Evolutionary conservation across 2,797 vertebrate species (phyloP).

Genomic region (Clarias pachynema): DNA sequence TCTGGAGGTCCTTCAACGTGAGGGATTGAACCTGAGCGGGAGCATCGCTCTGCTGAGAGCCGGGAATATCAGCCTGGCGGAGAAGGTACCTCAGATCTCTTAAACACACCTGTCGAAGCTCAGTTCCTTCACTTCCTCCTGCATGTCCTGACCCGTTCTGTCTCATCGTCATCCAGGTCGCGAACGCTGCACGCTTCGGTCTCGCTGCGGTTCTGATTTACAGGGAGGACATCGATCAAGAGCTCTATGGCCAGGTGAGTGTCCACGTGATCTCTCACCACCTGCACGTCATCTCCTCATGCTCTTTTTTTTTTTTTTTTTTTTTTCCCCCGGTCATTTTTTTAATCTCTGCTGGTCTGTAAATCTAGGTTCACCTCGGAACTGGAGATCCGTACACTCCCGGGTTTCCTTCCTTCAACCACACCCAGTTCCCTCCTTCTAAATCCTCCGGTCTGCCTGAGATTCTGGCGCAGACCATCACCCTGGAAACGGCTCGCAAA

Average conservation of each 20-base stretch:
- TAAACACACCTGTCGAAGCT: background rate
- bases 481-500: slow-evolving; percentile 55
- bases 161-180: slow-evolving; percentile 73
- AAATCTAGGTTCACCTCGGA: slow-evolving; percentile 88
- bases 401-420: slow-evolving; percentile 94
- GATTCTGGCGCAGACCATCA: slow-evolving; percentile 89
- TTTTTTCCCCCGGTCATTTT: background rate
- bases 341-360: slow-evolving; percentile 33
- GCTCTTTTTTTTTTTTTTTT: no score
- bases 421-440: slow-evolving; percentile 88
- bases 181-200: slow-evolving; percentile 76
- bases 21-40: slow-evolving; percentile 62
- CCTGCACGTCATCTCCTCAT: background rate
- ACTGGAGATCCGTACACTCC: slow-evolving; percentile 94
- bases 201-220: slow-evolving; percentile 87
- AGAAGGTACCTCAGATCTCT: slow-evolving; percentile 79
- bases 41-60: slow-evolving; percentile 82
- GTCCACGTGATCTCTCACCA: background rate
- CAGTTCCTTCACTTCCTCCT: background rate
- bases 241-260: slow-evolving; percentile 88
- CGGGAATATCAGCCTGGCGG: slow-evolving; percentile 83
- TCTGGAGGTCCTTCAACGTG: slow-evolving; percentile 66
- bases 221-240: slow-evolving; percentile 66
- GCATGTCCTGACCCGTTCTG: background rate
- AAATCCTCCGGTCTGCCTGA: slow-evolving; percentile 85